Evolutionary conservation across 2,797 vertebrate species (phyloP).

Genomic region (Bovichtus diacanthus): DNA sequence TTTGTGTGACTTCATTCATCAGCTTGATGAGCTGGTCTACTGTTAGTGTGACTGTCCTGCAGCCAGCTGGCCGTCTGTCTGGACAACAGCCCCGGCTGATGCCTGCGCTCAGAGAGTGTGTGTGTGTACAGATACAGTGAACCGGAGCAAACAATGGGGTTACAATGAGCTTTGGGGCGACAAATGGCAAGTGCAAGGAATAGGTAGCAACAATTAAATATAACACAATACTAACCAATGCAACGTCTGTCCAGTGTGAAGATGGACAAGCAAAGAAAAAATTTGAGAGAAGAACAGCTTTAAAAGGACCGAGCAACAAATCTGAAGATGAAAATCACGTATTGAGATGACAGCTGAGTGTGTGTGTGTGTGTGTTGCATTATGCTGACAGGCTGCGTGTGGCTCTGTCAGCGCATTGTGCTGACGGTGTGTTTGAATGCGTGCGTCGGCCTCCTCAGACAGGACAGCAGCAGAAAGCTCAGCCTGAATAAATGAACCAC

Average conservation of each 20-base stretch:
- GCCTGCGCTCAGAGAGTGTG: background rate
- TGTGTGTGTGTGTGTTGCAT: conserved; percentile 13
- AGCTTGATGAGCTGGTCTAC: conserved; percentile 30
- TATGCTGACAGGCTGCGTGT: conserved; percentile 29
- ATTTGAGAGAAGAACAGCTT: background rate
- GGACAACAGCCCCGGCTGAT: conserved; percentile 12
- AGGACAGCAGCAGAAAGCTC: conserved; percentile 16
- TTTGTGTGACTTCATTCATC: conserved; percentile 48
- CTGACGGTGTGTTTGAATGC: conserved; percentile 31
- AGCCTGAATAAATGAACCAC: conserved; percentile 43
- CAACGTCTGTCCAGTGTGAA: background rate
- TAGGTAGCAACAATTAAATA: background rate
- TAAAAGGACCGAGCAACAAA: background rate
- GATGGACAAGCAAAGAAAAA: background rate
- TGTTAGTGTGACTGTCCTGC: conserved; percentile 11
- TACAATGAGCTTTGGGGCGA: background rate
- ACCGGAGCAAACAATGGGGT: background rate
- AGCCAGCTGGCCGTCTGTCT: conserved; percentile 36
- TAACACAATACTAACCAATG: background rate
- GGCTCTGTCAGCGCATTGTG: conserved; percentile 23
- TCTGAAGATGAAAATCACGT: background rate
- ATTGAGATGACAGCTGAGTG: conserved; percentile 22
- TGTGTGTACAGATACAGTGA: background rate
- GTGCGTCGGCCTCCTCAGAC: conserved; percentile 32
- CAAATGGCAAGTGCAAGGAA: background rate